These are phyloP conservation scores for Chloropsis hardwickii DNA, from an alignment of 2,113 vertebrate genomes.

Conservation along the genomic window DNA sequence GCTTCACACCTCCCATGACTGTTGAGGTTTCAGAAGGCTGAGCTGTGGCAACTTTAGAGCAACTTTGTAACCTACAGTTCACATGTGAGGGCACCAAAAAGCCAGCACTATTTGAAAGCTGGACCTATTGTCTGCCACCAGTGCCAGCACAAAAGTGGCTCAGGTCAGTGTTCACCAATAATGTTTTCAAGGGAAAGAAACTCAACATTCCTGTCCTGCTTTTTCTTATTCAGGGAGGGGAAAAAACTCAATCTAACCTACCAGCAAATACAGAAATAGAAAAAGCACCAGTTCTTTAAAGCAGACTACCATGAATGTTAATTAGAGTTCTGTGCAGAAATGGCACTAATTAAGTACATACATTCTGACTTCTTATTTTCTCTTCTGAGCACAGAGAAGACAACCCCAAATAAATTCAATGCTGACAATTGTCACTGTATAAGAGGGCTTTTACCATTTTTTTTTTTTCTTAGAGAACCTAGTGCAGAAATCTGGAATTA, in stretches of 20 bases:
- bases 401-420: neutral
- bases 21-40: neutral
- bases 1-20: neutral
- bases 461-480: neutral
- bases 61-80: neutral
- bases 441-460: neutral
- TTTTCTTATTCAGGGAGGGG: neutral
- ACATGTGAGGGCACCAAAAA: neutral
- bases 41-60: neutral
- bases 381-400: neutral
- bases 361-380: neutral
- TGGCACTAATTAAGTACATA: neutral
- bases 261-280: neutral
- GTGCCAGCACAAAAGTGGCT: accelerated
- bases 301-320: neutral
- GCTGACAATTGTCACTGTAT: neutral
- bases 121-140: neutral
- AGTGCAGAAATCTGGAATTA: neutral
- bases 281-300: neutral
- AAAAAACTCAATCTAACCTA: neutral
- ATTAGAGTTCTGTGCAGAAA: neutral
- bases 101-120: neutral
- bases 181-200: neutral
- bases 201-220: neutral
- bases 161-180: neutral